Evolutionary conservation across 2,797 vertebrate genomes (phyloP), one percentile per base, ranked within the genome.

Genomic region (Dipus sagitta): DNA sequence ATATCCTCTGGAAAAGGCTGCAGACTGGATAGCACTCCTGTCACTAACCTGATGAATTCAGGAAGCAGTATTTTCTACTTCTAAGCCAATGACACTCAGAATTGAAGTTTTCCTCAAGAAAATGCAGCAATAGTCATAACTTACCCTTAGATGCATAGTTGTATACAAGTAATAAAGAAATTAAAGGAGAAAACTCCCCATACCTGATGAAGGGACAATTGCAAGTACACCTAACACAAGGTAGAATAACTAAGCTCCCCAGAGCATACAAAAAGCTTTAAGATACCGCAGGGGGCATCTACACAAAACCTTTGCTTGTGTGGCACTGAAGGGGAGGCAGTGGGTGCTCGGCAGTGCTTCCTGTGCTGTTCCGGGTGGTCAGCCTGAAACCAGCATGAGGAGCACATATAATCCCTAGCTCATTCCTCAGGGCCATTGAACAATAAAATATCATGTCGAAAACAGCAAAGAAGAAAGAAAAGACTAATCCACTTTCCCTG

Each of bases 61-160:
- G 0, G 18, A 92, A 95, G 76, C 54, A 81, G 23, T 62, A 60
- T 91, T 95, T 91, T 84, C 58, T 88, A 77, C 21, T 79, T 20
- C 21, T 75, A 92, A 71, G 81, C 1, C 10, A 92, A 65, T 24
- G 26, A 75, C 13, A 21, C 12, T 64, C 85, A 9, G 94, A 89
- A 87, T 79, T 64, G 38, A 90, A 87, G 47, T 2, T 0, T 6
- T 24, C 18, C 68, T 28, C 32, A 38, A 68, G 7, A 87, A 88
- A 80, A 3, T 47, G 83, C 17, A 71, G 13, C 83, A 88, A 81
- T 52, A 75, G n/a, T 15, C 34, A 93, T n/a, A 96, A 65, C 2
- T 30, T 18, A 65, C 60, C 74, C 34, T 86, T 78, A 72, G 84
- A 34, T 77, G 28, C 86, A 3, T 47, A 75, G 60, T 64, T 76